These are phyloP conservation scores for Macrostomum cliftonense DNA, from an alignment of 2,888 invertebrate genomes.

Conservation along the genomic window DNA sequence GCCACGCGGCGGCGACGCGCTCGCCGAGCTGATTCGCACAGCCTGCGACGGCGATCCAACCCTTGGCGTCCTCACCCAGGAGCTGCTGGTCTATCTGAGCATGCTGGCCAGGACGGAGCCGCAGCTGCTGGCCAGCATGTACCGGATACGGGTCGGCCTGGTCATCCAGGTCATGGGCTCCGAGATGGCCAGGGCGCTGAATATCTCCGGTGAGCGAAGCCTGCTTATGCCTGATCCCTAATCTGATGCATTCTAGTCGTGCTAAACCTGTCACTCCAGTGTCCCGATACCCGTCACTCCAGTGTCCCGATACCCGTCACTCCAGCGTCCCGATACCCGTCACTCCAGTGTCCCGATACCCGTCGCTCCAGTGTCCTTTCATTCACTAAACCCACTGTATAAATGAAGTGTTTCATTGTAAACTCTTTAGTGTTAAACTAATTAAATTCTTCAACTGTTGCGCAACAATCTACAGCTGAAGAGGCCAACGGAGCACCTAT, in stretches of 20 bases:
- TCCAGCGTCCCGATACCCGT: too few species aligned
- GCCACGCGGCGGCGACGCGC: constrained; percentile 76
- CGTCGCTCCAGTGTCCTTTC: too few species aligned
- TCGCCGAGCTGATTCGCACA: constrained; percentile 71
- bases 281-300: too few species aligned
- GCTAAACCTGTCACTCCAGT: too few species aligned
- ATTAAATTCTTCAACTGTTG: too few species aligned
- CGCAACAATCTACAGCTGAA: constrained; percentile 41
- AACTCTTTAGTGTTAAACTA: too few species aligned
- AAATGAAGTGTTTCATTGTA: too few species aligned
- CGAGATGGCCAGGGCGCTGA: constrained; percentile 72
- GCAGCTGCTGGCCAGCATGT: constrained; percentile 84
- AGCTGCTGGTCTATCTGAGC: constrained; percentile 81
- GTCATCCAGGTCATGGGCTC: constrained; percentile 95
- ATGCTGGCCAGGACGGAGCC: constrained; percentile 98
- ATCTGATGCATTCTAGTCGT: too few species aligned
- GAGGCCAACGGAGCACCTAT: constrained; percentile 79
- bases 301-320: too few species aligned
- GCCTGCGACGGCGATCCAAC: constrained; percentile 93
- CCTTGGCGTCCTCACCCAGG: constrained; percentile 91
- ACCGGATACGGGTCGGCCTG: constrained; percentile 75
- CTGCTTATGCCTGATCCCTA: too few species aligned
- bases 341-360: too few species aligned
- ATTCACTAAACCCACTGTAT: too few species aligned
- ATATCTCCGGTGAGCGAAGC: constrained; percentile 45